Base-by-base conservation (phyloP, 1,140 invertebrate species). In the Drosophila lini region DNA sequence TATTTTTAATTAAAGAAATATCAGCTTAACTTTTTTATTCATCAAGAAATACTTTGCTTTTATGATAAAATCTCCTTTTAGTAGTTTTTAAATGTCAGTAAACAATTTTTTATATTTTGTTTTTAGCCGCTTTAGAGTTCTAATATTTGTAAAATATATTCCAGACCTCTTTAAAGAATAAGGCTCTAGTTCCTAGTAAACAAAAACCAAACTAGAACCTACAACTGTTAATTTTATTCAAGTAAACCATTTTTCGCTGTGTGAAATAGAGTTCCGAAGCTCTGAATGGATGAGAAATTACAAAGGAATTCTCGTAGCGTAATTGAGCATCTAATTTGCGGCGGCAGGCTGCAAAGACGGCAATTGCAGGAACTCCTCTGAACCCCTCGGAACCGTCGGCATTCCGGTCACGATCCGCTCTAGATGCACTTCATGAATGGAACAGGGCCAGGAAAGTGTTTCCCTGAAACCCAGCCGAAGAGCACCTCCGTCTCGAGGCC, bases 321-420 rank as follows among this genome's bases (percentile, higher is more conserved):
- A 89, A 89, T 89, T 90, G 84, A 89, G 85, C 84, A 74, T 89
- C 84, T 89, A 89, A 89, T 89, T 81, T 84, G 78, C 80, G 74
- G 78, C 68, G 63, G 69, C 78, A 73, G 73, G 65, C 78, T 73
- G 78, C 36, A 59, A 61, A 63, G 64, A 47, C 68, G 80, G 57
- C 71, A 68, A 83, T 80, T 83, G 76, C 73, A 45, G 34, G 45
- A 57, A 56, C 62, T 57, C 53, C 70, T 52, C 44, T 19, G 34
- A 55, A 55, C 52, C 52, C 52, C 34, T 53, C 16, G 11, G 44
- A 45, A 45, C 22, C 19, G 32, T 22, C 19, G 32, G 19, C 71
- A 40, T 34, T 75, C 45, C 32, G 47, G 40, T 56, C 57, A 61
- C 64, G 44, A 75, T 75, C 53, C n/a, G 58, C 10, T 44, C 59